Conservation (phyloP, 2,797 vertebrate genomes). For the Aviceda leuphotes region DNA sequence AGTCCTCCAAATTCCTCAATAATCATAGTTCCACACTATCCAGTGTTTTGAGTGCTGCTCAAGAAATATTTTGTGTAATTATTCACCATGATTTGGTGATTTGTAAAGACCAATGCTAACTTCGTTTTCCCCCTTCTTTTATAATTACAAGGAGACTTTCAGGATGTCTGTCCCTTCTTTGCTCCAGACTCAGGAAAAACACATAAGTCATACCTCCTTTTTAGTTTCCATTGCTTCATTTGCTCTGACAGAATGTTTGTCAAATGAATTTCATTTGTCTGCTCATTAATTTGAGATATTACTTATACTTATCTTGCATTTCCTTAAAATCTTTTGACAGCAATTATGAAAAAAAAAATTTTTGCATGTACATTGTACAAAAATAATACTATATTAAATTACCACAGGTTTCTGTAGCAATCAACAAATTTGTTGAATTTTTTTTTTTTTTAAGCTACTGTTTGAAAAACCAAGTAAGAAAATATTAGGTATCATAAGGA, state of each 20-base stretch:
- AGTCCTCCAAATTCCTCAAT: neutral
- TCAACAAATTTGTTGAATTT: neutral
- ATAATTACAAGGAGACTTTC: neutral
- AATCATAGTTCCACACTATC: neutral
- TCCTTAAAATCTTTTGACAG: neutral
- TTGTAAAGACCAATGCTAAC: neutral
- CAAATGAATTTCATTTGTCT: neutral
- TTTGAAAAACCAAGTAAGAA: neutral
- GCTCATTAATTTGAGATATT: neutral
- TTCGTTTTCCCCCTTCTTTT: neutral
- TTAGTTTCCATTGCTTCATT: neutral
- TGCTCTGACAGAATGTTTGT: neutral
- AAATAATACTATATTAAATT: neutral
- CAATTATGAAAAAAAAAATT: neutral
- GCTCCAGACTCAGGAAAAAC: neutral
- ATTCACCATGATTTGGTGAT: neutral
- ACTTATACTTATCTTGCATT: neutral
- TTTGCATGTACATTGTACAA: neutral
- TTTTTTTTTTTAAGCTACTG: neutral
- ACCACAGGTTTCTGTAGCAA: neutral
- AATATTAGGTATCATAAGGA: neutral
- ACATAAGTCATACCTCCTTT: fast-evolving
- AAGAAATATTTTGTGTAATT: neutral
- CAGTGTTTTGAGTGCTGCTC: neutral
- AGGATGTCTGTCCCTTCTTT: neutral